These are phyloP conservation scores for Eulemur mongoz DNA, from an alignment of 2,797 vertebrate genomes.

Conservation along the genomic window DNA sequence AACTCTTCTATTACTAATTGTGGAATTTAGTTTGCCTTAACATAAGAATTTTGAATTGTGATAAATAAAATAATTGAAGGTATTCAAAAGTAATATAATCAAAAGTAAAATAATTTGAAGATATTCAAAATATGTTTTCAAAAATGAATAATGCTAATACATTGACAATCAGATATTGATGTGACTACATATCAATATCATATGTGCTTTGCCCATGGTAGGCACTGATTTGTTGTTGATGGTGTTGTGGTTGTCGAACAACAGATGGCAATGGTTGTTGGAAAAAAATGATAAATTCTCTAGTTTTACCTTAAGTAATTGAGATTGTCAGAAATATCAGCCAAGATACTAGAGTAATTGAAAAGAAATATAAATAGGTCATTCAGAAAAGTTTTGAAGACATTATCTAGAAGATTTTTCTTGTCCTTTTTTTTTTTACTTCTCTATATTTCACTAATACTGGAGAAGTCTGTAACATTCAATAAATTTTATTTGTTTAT, in stretches of 20 bases:
- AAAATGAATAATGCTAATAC: background rate
- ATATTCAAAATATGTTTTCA: background rate
- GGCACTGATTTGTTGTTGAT: background rate
- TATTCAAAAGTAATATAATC: background rate
- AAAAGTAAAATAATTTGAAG: background rate
- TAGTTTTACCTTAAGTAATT: background rate
- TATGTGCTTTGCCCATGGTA: background rate
- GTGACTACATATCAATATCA: background rate
- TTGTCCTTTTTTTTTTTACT: background rate
- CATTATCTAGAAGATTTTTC: background rate
- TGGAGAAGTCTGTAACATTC: background rate
- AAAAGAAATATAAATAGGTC: background rate
- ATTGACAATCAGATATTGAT: background rate
- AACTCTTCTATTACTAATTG: background rate
- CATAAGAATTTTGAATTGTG: conserved; percentile 20
- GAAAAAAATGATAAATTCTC: background rate
- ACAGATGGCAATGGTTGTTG: background rate
- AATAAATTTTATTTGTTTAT: background rate
- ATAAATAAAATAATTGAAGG: background rate
- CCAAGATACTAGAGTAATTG: background rate
- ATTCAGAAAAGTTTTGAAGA: background rate
- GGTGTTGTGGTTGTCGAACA: background rate
- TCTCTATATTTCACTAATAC: background rate
- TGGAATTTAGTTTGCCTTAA: conserved; percentile 11
- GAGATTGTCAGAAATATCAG: background rate